phyloP scores from a whole-genome alignment of 2,113 vertebrate species.

The Picathartes gymnocephalus region DNA sequence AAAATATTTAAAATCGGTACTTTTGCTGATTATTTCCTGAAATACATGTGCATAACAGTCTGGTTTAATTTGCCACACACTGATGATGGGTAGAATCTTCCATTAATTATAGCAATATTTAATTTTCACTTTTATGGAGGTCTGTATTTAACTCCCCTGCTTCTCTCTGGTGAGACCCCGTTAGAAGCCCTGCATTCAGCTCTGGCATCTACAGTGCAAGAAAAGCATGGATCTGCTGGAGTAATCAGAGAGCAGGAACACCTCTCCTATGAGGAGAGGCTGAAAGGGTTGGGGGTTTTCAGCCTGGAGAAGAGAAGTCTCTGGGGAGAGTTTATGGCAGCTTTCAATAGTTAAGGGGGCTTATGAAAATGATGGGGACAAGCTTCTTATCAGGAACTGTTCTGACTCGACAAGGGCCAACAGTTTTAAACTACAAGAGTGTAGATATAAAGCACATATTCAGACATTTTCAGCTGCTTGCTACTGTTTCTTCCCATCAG shows the following conservation, averaged over 20 bases:
- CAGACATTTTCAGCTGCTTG: neutral
- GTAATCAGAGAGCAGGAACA: neutral
- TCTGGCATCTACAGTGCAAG: neutral
- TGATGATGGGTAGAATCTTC: neutral
- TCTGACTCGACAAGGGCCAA: neutral
- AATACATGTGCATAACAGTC: neutral
- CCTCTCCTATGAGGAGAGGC: neutral
- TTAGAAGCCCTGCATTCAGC: neutral
- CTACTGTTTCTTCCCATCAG: neutral
- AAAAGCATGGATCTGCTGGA: neutral
- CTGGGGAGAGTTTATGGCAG: neutral
- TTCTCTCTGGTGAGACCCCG: neutral
- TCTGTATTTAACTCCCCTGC: neutral
- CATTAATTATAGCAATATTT: neutral
- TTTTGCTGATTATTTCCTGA: neutral
- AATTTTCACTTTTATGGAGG: neutral
- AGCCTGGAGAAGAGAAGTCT: neutral
- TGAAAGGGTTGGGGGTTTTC: neutral
- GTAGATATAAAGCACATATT: neutral
- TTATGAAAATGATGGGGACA: neutral
- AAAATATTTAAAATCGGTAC: neutral
- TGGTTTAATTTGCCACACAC: neutral
- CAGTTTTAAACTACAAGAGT: neutral
- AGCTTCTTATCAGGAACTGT: neutral
- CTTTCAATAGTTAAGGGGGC: neutral